Conservation (phyloP, 2,113 vertebrate species). For the Psittacara wagleri region DNA sequence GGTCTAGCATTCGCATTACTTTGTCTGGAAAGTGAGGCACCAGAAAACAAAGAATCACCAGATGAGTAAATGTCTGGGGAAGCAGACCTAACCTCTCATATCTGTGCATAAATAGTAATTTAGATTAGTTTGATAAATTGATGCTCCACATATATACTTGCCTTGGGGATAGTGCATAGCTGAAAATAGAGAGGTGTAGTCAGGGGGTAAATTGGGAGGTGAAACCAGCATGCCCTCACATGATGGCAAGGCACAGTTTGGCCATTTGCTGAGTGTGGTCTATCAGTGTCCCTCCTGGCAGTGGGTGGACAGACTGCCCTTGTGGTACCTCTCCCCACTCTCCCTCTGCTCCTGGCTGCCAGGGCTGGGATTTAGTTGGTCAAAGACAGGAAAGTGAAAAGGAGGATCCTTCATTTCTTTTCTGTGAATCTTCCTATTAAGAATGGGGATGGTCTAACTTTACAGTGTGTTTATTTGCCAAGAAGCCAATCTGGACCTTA, state of each 20-base stretch:
- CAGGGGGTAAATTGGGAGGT: fast-evolving
- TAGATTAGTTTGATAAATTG: background rate
- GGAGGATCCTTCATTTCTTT: background rate
- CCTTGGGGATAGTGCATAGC: background rate
- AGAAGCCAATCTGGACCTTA: background rate
- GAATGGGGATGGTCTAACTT: too few species aligned
- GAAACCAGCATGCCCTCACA: background rate
- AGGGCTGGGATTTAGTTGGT: background rate
- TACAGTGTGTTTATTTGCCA: background rate
- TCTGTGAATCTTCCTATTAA: background rate
- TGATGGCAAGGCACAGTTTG: background rate
- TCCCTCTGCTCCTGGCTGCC: background rate
- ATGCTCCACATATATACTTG: background rate
- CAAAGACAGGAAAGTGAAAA: background rate
- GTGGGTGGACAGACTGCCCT: background rate
- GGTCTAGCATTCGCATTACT: background rate
- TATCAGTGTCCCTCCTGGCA: fast-evolving
- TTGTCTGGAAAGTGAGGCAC: background rate
- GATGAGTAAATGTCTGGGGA: background rate
- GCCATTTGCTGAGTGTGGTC: fast-evolving
- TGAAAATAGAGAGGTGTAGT: background rate
- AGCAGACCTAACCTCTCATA: background rate
- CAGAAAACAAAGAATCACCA: background rate
- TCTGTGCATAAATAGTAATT: background rate
- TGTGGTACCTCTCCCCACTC: fast-evolving